These are phyloP conservation scores for Pangasius krempfi DNA, from an alignment of 2,797 vertebrate species.

Conservation along the genomic window DNA sequence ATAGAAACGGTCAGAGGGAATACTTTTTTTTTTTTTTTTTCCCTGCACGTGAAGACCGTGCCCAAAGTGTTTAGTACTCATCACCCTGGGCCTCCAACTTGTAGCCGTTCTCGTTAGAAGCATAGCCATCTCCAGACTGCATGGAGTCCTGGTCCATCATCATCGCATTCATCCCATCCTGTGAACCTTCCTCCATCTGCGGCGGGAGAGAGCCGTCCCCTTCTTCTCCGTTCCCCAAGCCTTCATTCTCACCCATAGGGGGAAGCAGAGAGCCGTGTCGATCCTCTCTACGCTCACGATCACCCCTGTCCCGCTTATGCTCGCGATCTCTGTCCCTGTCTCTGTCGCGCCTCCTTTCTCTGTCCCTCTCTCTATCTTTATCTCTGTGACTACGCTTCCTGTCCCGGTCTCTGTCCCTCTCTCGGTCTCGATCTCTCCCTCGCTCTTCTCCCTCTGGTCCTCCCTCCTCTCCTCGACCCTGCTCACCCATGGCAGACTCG, in stretches of 20 bases:
- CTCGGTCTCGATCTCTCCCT: conserved; percentile 69
- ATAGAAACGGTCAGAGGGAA: neutral
- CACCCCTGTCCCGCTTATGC: conserved; percentile 82
- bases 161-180: conserved; percentile 79
- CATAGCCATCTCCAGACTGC: conserved; percentile 82
- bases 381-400: conserved; percentile 81
- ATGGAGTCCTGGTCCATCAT: conserved; percentile 82
- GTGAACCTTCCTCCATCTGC: conserved; percentile 76
- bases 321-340: conserved; percentile 84
- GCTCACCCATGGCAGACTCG: conserved; percentile 61
- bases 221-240: conserved; percentile 68
- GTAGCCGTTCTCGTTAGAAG: conserved; percentile 83
- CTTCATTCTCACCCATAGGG: conserved; percentile 65
- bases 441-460: conserved; percentile 71
- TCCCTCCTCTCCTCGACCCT: conserved; percentile 75
- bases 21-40: neutral
- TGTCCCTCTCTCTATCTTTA: conserved; percentile 74
- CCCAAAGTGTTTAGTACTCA: conserved; percentile 69
- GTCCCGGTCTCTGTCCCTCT: conserved; percentile 76
- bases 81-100: conserved; percentile 82
- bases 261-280: conserved; percentile 65
- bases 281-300: conserved; percentile 79
- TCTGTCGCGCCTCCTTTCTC: conserved; percentile 77
- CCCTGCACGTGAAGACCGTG: no score
- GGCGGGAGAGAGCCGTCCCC: conserved; percentile 62